Percentiles rank a stretch among this genome's conserved stretches.
These are phyloP conservation scores for Ophioninae sp. DNA, from an alignment of 2,888 invertebrate species.

Conservation along the genomic window DNA sequence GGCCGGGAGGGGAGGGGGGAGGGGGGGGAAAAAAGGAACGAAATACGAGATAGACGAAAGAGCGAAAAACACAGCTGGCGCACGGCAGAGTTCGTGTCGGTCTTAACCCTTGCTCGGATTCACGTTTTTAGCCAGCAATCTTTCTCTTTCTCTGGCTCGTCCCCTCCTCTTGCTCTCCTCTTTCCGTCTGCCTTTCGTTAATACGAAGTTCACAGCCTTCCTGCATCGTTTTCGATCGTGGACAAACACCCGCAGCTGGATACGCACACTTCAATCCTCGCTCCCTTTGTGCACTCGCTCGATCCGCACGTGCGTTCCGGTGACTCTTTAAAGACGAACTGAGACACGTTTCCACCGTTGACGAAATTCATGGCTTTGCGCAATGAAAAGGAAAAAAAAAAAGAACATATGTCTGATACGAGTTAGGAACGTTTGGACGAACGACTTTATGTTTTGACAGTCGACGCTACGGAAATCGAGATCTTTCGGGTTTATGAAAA, in stretches of 20 bases:
- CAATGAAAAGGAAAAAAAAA: too few species aligned
- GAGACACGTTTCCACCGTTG: background rate
- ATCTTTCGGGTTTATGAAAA: too few species aligned
- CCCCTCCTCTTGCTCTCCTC: background rate
- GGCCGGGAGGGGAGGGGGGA: background rate
- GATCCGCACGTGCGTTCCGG: conserved; percentile 3
- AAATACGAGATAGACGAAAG: conserved; percentile 24
- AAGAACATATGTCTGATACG: too few species aligned
- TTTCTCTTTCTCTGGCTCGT: conserved; percentile 7
- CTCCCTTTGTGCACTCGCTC: conserved; percentile 20
- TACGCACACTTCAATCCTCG: conserved; percentile 4
- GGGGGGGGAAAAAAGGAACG: conserved; percentile 1
- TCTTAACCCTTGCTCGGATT: conserved; percentile 53
- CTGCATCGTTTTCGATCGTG: conserved; percentile 26
- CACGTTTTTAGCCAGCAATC: conserved; percentile 48
- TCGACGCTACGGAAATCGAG: too few species aligned
- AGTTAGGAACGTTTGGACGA: too few species aligned
- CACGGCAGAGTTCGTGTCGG: conserved; percentile 45
- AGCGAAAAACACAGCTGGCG: conserved; percentile 55
- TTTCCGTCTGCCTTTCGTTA: conserved; percentile 20
- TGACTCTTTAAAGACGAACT: background rate
- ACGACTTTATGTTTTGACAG: too few species aligned
- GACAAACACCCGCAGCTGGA: conserved; percentile 20
- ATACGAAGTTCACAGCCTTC: conserved; percentile 1
- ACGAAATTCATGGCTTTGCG: background rate